Conservation (phyloP, 2,797 vertebrate species). For the Scomberomorus guttatus region DNA sequence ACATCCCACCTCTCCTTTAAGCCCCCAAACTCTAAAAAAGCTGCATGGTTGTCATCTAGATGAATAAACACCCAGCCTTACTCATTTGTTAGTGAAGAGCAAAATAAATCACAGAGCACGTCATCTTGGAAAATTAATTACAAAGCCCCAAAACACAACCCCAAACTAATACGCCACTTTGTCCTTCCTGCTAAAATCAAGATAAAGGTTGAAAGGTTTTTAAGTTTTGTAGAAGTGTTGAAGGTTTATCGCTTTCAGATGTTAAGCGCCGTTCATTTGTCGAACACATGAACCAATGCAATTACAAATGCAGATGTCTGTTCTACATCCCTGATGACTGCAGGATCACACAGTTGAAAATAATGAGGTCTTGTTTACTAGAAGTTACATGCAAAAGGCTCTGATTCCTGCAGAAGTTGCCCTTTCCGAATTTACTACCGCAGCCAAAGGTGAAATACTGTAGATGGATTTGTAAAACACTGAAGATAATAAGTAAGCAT, state of each 20-base stretch:
- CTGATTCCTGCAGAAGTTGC: constrained; percentile 65
- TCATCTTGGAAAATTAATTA: constrained; percentile 21
- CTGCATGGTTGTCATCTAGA: constrained; percentile 5
- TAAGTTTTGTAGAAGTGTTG: constrained; percentile 11
- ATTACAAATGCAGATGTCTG: constrained; percentile 76
- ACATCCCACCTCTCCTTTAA: constrained; percentile 23
- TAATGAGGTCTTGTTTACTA: constrained; percentile 83
- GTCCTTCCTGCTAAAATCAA: constrained; percentile 20
- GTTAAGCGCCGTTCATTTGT: constrained; percentile 51
- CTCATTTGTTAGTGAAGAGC: neutral
- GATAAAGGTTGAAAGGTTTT: constrained; percentile 18
- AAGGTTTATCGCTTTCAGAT: constrained; percentile 19
- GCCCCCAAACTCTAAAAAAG: constrained; percentile 8
- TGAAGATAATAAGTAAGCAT: constrained; percentile 56
- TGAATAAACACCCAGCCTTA: constrained; percentile 18
- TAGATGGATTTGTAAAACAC: constrained; percentile 62
- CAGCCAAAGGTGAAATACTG: constrained; percentile 63
- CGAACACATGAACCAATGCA: constrained; percentile 61
- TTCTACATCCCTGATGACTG: constrained; percentile 68
- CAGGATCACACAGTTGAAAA: constrained; percentile 74
- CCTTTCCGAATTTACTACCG: constrained; percentile 50
- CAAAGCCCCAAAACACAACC: constrained; percentile 19
- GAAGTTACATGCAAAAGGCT: constrained; percentile 65
- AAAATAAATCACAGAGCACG: constrained; percentile 22
- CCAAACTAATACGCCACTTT: constrained; percentile 15